Percentiles rank a stretch among this genome's conserved stretches.
These are phyloP conservation scores for Zaprionus camerounensis DNA, from an alignment of 1,140 invertebrate species.

Conservation along the genomic window DNA sequence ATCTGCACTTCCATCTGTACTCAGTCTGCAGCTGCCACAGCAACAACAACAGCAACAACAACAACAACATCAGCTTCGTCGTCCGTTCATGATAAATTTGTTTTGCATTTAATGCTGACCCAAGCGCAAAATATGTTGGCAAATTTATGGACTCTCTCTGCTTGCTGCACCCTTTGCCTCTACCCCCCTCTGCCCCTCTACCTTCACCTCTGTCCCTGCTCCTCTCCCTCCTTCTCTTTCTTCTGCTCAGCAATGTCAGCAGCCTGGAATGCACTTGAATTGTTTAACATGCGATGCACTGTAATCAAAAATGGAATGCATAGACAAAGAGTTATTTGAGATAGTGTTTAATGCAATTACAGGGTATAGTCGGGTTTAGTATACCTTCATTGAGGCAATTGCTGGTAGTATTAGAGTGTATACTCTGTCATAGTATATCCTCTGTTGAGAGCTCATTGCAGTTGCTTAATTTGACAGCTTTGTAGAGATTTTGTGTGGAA, in stretches of 20 bases:
- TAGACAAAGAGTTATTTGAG: not conserved
- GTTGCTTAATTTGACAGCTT: slow-evolving; percentile 27
- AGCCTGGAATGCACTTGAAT: slow-evolving; percentile 33
- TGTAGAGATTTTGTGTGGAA: slow-evolving; percentile 8
- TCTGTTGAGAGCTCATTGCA: not conserved
- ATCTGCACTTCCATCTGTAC: too few relatives aligned
- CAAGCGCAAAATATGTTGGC: slow-evolving; percentile 45
- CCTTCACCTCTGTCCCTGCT: not conserved
- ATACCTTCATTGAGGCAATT: too few relatives aligned
- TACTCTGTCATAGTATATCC: too few relatives aligned
- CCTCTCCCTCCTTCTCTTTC: not conserved
- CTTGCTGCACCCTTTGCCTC: not conserved
- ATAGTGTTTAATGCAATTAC: not conserved
- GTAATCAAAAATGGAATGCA: not conserved
- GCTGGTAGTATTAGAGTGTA: too few relatives aligned
- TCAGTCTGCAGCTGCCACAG: too few relatives aligned
- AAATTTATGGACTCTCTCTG: slow-evolving; percentile 44
- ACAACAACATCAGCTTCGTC: not conserved
- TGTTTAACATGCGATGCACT: slow-evolving; percentile 1
- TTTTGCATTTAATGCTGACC: slow-evolving; percentile 57
- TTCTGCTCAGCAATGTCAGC: not conserved
- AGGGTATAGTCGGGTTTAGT: not conserved
- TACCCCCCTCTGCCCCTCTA: not conserved
- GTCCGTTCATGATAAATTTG: slow-evolving; percentile 50
- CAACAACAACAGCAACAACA: not conserved